These are phyloP conservation scores for Bombus huntii DNA, from an alignment of 1,140 invertebrate genomes.

Conservation along the genomic window DNA sequence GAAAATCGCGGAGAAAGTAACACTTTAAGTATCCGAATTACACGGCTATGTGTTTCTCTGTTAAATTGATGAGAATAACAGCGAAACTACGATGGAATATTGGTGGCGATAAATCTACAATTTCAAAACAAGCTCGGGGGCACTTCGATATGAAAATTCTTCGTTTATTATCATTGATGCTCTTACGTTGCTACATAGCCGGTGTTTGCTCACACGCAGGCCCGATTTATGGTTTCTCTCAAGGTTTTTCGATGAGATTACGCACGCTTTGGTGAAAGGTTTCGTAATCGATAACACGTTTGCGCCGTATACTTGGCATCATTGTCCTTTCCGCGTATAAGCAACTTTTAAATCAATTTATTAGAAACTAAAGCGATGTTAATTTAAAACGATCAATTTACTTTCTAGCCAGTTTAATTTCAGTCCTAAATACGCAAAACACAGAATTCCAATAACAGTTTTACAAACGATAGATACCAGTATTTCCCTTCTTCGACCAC, in stretches of 20 bases:
- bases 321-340: background rate
- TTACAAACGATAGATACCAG: background rate
- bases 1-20: slow-evolving; percentile 30
- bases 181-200: background rate
- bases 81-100: background rate
- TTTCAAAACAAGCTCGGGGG: background rate
- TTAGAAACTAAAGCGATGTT: too few species aligned
- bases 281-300: slow-evolving; percentile 50
- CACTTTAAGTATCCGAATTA: slow-evolving; percentile 10
- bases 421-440: too few species aligned
- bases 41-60: background rate
- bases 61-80: background rate
- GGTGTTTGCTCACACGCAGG: background rate
- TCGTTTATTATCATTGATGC: slow-evolving; percentile 21
- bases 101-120: background rate
- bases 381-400: too few species aligned
- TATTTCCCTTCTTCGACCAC: background rate
- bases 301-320: background rate
- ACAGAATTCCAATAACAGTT: background rate
- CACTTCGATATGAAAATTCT: slow-evolving; percentile 12
- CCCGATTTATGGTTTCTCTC: slow-evolving; percentile 50
- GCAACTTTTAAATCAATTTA: background rate
- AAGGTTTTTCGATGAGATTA: slow-evolving; percentile 51
- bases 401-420: too few species aligned
- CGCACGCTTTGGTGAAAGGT: slow-evolving; percentile 35